Conservation (phyloP, 2,797 vertebrate species). For the Coranthus polyacanthus region DNA sequence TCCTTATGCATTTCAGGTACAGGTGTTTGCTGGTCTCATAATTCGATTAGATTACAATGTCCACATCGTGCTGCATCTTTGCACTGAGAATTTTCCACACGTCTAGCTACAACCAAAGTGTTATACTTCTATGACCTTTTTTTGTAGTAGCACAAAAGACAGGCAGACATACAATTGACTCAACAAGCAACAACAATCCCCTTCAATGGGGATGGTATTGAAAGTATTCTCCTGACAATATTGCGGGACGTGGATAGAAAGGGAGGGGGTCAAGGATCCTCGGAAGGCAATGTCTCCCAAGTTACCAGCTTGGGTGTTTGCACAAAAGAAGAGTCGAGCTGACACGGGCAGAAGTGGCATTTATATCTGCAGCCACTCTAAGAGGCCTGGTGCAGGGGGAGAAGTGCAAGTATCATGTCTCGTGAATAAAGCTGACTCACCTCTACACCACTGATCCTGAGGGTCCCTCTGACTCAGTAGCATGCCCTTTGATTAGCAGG, state of each 20-base stretch:
- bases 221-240: slow-evolving; percentile 27
- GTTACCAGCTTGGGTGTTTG: slow-evolving; percentile 4
- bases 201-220: slow-evolving; percentile 20
- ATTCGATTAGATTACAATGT: no score
- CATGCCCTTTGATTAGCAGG: slow-evolving; percentile 36
- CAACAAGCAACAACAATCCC: neutral
- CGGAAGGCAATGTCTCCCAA: neutral
- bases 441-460: slow-evolving; percentile 37
- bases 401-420: slow-evolving; percentile 53
- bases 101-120: neutral
- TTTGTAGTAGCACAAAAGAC: neutral
- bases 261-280: slow-evolving; percentile 1
- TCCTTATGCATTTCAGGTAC: no score
- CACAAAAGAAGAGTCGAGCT: neutral
- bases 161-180: neutral
- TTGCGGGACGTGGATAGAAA: neutral
- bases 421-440: slow-evolving; percentile 67
- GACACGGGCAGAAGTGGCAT: slow-evolving; percentile 23
- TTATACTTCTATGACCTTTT: neutral
- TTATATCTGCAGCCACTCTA: slow-evolving; percentile 15
- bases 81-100: neutral
- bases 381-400: slow-evolving; percentile 34
- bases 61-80: no score
- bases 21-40: no score
- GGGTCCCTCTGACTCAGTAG: slow-evolving; percentile 32